Percentiles rank a stretch among this genome's conserved stretches.
phyloP scores from a whole-genome alignment of 2,888 invertebrate species.

The Drosophila maculinotata region DNA sequence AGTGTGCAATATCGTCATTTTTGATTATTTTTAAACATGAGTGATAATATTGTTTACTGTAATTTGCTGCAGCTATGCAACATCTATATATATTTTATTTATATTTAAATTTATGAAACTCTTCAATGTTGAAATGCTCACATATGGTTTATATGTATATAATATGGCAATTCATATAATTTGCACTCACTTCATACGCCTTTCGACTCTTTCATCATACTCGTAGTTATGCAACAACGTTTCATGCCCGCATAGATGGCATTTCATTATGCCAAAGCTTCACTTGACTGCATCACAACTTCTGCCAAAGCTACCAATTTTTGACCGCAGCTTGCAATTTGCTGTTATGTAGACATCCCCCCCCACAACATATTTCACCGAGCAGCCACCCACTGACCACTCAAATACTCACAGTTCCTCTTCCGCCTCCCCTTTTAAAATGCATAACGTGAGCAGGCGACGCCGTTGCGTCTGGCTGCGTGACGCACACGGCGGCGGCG shows the following conservation, averaged over 20 bases:
- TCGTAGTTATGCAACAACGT: constrained; percentile 21
- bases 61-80: too few species aligned
- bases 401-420: background rate
- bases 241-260: too few species aligned
- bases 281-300: background rate
- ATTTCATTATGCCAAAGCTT: constrained; percentile 15
- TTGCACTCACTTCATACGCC: background rate
- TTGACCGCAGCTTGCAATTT: constrained; percentile 44
- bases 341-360: constrained; percentile 22
- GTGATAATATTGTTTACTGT: too few species aligned
- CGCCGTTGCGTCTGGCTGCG: constrained; percentile 75
- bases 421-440: background rate
- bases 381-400: constrained; percentile 14
- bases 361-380: background rate
- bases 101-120: too few species aligned
- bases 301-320: constrained; percentile 30
- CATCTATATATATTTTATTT: too few species aligned
- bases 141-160: background rate
- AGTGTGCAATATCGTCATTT: too few species aligned
- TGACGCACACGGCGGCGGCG: constrained; percentile 64
- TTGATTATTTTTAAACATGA: too few species aligned
- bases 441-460: constrained; percentile 25
- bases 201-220: background rate
- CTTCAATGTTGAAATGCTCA: too few species aligned
- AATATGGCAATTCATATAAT: constrained; percentile 1